Conservation (phyloP, 1,140 invertebrate species). For the Adelges cooleyi region DNA sequence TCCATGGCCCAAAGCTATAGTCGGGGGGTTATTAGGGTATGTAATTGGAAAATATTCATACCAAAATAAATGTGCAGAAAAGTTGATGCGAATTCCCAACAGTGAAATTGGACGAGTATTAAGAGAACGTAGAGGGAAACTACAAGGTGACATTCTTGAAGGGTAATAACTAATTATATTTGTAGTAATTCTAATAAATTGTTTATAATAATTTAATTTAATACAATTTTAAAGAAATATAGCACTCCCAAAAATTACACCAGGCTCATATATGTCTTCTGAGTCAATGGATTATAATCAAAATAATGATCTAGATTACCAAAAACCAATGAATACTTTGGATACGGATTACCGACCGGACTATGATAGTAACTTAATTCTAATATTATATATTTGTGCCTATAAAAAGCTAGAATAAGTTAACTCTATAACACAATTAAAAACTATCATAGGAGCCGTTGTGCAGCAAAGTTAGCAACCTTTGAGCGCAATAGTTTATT, state of each 20-base stretch:
- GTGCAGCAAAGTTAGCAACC: too few relatives aligned
- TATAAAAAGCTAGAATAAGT: too few relatives aligned
- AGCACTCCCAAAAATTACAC: not conserved
- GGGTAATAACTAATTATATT: slow-evolving; percentile 31
- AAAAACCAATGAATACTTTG: not conserved
- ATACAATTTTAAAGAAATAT: not conserved
- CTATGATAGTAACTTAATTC: slow-evolving; percentile 14
- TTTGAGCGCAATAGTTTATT: too few relatives aligned
- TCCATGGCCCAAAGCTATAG: slow-evolving; percentile 50
- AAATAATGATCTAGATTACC: not conserved
- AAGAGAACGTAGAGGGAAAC: slow-evolving; percentile 18
- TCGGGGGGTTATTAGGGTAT: slow-evolving; percentile 55
- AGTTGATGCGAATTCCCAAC: slow-evolving; percentile 57
- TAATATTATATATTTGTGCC: too few relatives aligned
- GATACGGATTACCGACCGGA: slow-evolving; percentile 23
- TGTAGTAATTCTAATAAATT: not conserved
- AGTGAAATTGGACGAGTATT: slow-evolving; percentile 37
- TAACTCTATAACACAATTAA: too few relatives aligned
- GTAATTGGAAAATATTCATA: slow-evolving; percentile 65
- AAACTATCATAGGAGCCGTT: too few relatives aligned
- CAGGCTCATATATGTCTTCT: not conserved
- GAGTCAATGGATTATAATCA: not conserved
- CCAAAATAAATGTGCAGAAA: slow-evolving; percentile 56
- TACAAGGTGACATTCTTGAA: slow-evolving; percentile 37
- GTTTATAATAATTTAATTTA: not conserved